Percentiles rank a stretch among this genome's conserved stretches.
phyloP scores from a whole-genome alignment of 2,888 invertebrate species.

The Mechanitis messenoides region DNA sequence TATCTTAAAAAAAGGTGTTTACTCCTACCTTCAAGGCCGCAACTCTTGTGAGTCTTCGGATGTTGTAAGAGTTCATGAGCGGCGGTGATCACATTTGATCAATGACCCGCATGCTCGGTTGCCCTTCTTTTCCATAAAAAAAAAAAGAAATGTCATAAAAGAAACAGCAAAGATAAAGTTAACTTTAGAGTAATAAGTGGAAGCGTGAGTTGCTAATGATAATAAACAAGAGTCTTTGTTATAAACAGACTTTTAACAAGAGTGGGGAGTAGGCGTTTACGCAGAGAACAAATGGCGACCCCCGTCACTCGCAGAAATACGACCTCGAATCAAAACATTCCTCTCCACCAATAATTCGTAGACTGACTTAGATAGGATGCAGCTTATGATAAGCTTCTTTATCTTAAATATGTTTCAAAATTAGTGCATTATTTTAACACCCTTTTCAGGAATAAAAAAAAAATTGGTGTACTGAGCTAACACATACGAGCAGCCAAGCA shows the following conservation, averaged over 20 bases:
- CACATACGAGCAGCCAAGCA: too few species aligned
- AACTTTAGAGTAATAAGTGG: background rate
- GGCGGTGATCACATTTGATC: too few species aligned
- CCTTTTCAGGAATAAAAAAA: too few species aligned
- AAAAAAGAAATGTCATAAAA: background rate
- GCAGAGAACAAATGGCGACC: conserved; percentile 15
- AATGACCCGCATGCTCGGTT: too few species aligned
- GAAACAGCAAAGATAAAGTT: background rate
- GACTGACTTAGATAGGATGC: background rate
- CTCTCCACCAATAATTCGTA: background rate
- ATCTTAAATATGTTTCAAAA: too few species aligned
- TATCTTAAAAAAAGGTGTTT: too few species aligned
- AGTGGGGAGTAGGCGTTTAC: conserved; percentile 9
- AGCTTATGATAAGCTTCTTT: background rate
- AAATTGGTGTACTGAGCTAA: too few species aligned
- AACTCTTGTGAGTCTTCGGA: too few species aligned
- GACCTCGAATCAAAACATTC: background rate
- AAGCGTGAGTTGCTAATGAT: conserved; percentile 1
- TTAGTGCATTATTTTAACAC: too few species aligned
- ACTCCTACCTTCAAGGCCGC: too few species aligned
- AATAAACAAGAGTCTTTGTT: conserved; percentile 3
- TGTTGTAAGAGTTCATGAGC: too few species aligned
- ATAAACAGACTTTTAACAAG: conserved; percentile 10
- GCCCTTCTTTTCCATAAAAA: too few species aligned
- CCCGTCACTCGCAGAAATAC: conserved; percentile 9